phyloP scores from a whole-genome alignment of 1,140 invertebrate genomes.

The Drosophila novamexicana region DNA sequence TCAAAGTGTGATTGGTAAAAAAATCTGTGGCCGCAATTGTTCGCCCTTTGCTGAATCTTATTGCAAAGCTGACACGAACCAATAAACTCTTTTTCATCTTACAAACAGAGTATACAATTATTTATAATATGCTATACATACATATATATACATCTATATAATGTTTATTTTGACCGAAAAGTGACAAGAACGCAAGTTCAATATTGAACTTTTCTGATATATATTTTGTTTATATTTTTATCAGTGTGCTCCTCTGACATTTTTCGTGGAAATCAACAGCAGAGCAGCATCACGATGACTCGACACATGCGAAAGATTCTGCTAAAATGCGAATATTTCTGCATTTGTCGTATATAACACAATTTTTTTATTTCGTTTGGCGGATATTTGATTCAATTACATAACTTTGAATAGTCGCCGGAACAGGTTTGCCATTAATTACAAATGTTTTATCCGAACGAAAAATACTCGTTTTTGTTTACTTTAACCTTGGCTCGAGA shows the following conservation, averaged over 20 bases:
- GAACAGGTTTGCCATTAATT: constrained; percentile 51
- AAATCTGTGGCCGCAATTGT: too few species aligned
- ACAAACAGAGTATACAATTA: neutral
- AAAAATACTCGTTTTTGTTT: constrained; percentile 46
- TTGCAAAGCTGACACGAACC: too few species aligned
- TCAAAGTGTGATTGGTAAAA: too few species aligned
- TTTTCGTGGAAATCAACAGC: neutral
- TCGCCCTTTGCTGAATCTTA: too few species aligned
- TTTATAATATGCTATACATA: neutral
- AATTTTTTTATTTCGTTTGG: neutral
- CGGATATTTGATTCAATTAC: constrained; percentile 21
- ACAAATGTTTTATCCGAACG: constrained; percentile 22
- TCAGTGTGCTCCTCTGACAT: neutral
- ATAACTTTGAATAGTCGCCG: constrained; percentile 37
- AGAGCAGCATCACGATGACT: constrained; percentile 39
- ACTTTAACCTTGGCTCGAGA: constrained; percentile 31
- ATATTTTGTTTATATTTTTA: neutral
- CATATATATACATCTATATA: neutral
- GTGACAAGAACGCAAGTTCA: neutral
- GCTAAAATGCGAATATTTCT: neutral
- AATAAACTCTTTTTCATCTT: too few species aligned
- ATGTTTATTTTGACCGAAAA: neutral
- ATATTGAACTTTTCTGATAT: neutral
- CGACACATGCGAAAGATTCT: neutral
- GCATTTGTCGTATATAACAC: neutral